A percentile compares a stretch with the other conserved stretches of the same genome.
Evolutionary conservation across 2,888 invertebrate species (phyloP).

Genomic region (Zygaena filipendulae): DNA sequence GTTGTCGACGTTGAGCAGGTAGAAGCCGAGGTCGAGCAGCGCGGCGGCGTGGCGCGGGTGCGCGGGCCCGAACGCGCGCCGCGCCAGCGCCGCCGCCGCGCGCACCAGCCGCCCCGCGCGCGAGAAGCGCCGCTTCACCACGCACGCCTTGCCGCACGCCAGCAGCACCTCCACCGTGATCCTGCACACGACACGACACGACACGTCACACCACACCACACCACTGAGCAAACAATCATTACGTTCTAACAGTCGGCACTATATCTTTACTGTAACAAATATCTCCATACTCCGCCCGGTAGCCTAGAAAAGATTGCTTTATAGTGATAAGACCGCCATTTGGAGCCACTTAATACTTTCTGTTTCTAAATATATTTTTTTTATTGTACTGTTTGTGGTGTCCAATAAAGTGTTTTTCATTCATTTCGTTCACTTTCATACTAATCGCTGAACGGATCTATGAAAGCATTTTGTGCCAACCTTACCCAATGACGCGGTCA

Average conservation of each 20-base stretch:
- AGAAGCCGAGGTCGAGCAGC: constrained; percentile 90
- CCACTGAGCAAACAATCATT: background rate
- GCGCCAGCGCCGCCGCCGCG: constrained; percentile 81
- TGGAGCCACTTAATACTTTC: too few species aligned
- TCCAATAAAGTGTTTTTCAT: too few species aligned
- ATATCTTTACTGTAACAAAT: too few species aligned
- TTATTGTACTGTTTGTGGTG: too few species aligned
- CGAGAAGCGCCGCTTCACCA: constrained; percentile 86
- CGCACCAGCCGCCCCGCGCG: constrained; percentile 85
- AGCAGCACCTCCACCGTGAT: constrained; percentile 84
- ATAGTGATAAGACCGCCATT: too few species aligned
- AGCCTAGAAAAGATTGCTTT: too few species aligned
- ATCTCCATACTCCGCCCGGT: too few species aligned
- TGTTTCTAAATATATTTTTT: too few species aligned
- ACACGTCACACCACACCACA: constrained; percentile 9
- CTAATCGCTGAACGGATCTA: too few species aligned
- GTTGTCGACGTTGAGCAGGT: constrained; percentile 88
- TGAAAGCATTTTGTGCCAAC: too few species aligned
- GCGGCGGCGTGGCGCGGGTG: constrained; percentile 89
- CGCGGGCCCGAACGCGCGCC: constrained; percentile 69
- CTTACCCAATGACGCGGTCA: too few species aligned
- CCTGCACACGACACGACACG: constrained; percentile 31
- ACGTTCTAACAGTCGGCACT: background rate
- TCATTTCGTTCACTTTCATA: too few species aligned
- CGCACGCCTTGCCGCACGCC: constrained; percentile 89